Conservation (phyloP, 2,113 vertebrate genomes). For the Kryptolebias marmoratus region DNA sequence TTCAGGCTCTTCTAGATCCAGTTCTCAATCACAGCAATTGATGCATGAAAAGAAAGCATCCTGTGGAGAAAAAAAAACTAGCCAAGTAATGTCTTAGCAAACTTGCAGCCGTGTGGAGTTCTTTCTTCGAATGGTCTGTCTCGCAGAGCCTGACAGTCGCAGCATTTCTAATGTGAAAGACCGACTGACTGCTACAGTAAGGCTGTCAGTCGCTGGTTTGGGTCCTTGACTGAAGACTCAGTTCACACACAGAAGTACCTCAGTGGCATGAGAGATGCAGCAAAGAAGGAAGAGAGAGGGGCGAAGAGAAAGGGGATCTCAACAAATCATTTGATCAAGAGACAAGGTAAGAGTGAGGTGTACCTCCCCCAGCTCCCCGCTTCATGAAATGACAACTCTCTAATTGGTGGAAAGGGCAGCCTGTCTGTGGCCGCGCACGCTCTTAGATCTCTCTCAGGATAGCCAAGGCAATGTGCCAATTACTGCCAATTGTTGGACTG, state of each 20-base stretch:
- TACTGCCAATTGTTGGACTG: slow-evolving; percentile 83
- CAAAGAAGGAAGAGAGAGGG: slow-evolving; percentile 41
- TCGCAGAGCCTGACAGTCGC: slow-evolving; percentile 56
- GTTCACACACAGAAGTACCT: slow-evolving; percentile 63
- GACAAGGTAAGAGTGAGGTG: slow-evolving; percentile 70
- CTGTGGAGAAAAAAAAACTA: slow-evolving; percentile 27
- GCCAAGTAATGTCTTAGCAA: slow-evolving; percentile 39
- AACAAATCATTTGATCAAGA: slow-evolving; percentile 80
- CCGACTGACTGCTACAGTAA: slow-evolving; percentile 64
- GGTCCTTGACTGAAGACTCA: slow-evolving; percentile 69
- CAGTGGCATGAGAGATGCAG: slow-evolving; percentile 48
- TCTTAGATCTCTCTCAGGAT: slow-evolving; percentile 83
- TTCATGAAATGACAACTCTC: slow-evolving; percentile 71
- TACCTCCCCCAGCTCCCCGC: slow-evolving; percentile 70
- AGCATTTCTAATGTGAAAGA: slow-evolving; percentile 63
- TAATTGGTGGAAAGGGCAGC: slow-evolving; percentile 85
- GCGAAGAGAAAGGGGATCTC: slow-evolving; percentile 58
- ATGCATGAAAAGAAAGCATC: slow-evolving; percentile 9
- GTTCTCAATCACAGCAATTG: slow-evolving; percentile 37
- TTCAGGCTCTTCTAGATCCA: slow-evolving; percentile 46
- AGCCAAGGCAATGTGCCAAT: slow-evolving; percentile 80
- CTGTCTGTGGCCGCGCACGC: slow-evolving; percentile 69
- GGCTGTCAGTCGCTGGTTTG: slow-evolving; percentile 67
- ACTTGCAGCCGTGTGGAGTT: slow-evolving; percentile 43
- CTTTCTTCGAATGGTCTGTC: slow-evolving; percentile 57